A percentile compares a stretch with the other conserved stretches of the same genome.
phyloP scores from a whole-genome alignment of 2,888 invertebrate genomes.

The Steromphala cineraria region DNA sequence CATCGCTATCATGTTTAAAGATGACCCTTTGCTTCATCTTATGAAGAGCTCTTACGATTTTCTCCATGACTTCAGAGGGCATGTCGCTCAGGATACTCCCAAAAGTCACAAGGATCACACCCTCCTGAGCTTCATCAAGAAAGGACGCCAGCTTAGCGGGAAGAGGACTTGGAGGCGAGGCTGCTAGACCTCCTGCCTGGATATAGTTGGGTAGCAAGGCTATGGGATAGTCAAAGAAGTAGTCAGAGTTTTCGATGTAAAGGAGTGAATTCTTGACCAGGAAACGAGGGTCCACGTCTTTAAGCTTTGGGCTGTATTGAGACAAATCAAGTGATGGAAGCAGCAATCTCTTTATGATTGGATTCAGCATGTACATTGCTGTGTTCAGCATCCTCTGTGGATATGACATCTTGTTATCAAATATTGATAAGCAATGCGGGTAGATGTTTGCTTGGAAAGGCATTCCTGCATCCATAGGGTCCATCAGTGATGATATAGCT shows the following conservation, averaged over 20 bases:
- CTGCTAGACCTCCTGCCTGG: slow-evolving; percentile 35
- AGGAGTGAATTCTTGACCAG: slow-evolving; percentile 31
- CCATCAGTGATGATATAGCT: no score
- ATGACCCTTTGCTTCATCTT: slow-evolving; percentile 35
- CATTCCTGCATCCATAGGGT: no score
- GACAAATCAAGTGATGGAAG: neutral
- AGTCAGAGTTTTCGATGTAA: slow-evolving; percentile 41
- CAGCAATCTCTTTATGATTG: neutral
- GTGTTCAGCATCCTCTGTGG: slow-evolving; percentile 5
- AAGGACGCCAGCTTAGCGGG: slow-evolving; percentile 35
- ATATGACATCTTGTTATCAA: slow-evolving; percentile 17
- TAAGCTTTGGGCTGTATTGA: neutral
- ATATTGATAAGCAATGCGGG: no score
- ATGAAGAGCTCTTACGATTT: slow-evolving; percentile 37
- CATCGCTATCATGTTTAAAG: slow-evolving; percentile 20
- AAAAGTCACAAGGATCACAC: slow-evolving; percentile 52
- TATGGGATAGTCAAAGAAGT: slow-evolving; percentile 40
- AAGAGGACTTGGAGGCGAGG: slow-evolving; percentile 37
- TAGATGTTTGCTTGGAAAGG: no score
- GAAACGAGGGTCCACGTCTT: slow-evolving; percentile 6
- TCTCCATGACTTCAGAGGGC: slow-evolving; percentile 28
- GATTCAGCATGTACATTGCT: neutral
- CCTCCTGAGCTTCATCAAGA: slow-evolving; percentile 38
- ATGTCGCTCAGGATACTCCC: slow-evolving; percentile 36
- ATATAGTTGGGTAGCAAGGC: slow-evolving; percentile 44